Conservation (phyloP, 2,113 vertebrate genomes). For the Alces alces region DNA sequence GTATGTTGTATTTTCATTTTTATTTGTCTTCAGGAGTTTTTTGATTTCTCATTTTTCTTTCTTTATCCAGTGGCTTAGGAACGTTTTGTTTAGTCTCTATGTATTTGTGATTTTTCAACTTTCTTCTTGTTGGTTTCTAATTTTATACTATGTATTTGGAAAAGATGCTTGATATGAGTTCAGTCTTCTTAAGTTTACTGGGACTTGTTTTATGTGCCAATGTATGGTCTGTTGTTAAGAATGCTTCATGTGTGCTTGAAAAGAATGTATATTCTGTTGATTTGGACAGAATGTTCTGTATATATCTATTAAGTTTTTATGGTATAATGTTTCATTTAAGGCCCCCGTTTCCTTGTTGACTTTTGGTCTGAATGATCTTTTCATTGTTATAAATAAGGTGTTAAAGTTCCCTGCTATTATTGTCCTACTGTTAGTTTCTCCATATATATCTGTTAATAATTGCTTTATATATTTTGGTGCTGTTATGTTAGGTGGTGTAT, state of each 20-base stretch:
- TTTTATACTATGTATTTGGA: not conserved
- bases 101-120: not conserved
- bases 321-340: not conserved
- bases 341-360: not conserved
- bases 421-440: not conserved
- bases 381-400: not conserved
- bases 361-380: not conserved
- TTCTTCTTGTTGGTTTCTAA: not conserved
- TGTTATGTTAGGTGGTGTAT: not conserved
- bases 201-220: not conserved
- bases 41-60: not conserved
- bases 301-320: not conserved
- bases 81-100: rapidly evolving
- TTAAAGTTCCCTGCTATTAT: not conserved
- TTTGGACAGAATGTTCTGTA: not conserved
- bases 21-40: not conserved
- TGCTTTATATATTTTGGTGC: not conserved
- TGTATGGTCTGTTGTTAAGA: not conserved
- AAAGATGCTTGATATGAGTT: not conserved
- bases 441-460: not conserved
- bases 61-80: not conserved
- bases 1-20: not conserved
- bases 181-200: not conserved
- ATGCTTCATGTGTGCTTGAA: not conserved
- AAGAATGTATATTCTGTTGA: not conserved